These are phyloP conservation scores for Parazoanthus darwini DNA, from an alignment of 92 coral and sea anemone species.

Conservation along the genomic window DNA sequence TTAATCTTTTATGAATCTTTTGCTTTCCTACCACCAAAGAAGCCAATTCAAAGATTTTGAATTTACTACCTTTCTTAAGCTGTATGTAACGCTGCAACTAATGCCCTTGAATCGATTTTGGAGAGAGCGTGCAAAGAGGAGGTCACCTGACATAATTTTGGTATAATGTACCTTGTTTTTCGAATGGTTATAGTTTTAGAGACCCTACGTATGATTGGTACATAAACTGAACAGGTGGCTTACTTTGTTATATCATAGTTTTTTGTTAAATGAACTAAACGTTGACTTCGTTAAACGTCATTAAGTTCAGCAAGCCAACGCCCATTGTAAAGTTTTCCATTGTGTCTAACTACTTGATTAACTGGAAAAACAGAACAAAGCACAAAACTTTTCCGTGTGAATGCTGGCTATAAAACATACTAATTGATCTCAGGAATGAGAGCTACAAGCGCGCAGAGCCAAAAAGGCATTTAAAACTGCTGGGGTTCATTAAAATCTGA, in stretches of 20 bases:
- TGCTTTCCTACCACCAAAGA: not conserved
- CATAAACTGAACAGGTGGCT: not conserved
- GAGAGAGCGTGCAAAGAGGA: not conserved
- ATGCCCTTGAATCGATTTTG: no score
- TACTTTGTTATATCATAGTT: not conserved
- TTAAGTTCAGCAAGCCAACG: not conserved
- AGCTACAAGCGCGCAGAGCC: not conserved
- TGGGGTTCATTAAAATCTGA: not conserved
- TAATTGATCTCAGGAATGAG: no score
- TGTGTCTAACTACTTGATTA: not conserved
- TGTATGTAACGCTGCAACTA: not conserved
- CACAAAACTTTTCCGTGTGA: not conserved
- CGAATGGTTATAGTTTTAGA: no score
- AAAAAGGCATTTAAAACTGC: not conserved
- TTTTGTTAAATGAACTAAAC: not conserved
- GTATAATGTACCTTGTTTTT: not conserved
- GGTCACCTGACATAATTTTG: not conserved
- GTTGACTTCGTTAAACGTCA: not conserved
- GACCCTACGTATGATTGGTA: not conserved
- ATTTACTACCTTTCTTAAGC: not conserved
- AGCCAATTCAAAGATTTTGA: not conserved
- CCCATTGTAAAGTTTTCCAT: no score
- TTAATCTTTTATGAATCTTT: not conserved
- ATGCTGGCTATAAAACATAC: not conserved
- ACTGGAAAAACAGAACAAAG: not conserved